Base-by-base conservation (phyloP, 2,797 vertebrate species). In the Platalea minor region DNA sequence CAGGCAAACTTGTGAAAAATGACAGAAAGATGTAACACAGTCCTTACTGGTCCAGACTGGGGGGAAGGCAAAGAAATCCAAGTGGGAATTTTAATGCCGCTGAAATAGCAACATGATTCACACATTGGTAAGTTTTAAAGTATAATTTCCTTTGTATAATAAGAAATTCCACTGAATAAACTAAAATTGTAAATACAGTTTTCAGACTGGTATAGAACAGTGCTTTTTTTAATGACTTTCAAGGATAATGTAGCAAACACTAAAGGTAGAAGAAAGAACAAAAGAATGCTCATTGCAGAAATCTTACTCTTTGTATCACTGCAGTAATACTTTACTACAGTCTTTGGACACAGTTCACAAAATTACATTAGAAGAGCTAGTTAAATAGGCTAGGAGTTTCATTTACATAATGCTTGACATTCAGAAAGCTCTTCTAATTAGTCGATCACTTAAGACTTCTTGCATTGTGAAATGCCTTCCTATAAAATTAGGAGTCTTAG, bases 361-460 rank as follows among this genome's bases (percentile, higher is more conserved):
- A 89, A 84, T 43, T 45, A 61, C 51, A 57, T 78, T 93, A 86
- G n/a, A 86, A 64, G 41, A 91, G 20, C 63, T 89, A 70, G 90
- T 96, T 93, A 89, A 94, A 85, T 54, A 83, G 46, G 33, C 45
- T 84, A 74, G 53, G 89, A 88, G 46, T 59, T 91, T 82, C 51
- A 88, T 92, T 95, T 91, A 50, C 85, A 65, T 95, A 91, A 87
- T 90, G 60, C 72, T 89, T 96, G 75, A 94, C 45, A 86, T 91
- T 92, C 78, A 77, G 41, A 91, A 57, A 91, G 45, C 21, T 95
- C 59, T n/a, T 94, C 29, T 54, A 93, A 85, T 96, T 90, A 97
- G 70, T 29, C 1, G 10, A 91, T 81, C 85, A 60, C 73, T 84
- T 90, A 77, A 92, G 48, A 88, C 46, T 54, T 94, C 79, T 94